Conservation (phyloP, 2,888 invertebrate species). For the Parapristionchus giblindavisi region DNA sequence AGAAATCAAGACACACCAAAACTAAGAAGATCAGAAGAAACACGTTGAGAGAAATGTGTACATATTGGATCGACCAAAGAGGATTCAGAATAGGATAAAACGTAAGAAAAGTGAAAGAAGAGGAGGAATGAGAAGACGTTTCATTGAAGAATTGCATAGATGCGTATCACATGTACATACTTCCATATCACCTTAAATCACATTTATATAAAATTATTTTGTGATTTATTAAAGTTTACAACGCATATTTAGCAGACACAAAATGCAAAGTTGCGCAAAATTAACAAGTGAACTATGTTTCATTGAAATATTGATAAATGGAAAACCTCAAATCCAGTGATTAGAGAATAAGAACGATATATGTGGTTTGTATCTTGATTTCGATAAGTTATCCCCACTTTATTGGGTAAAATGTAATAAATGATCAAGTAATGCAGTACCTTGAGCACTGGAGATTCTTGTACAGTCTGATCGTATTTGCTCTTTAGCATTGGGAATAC, state of each 20-base stretch:
- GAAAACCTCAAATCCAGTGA: too few relatives aligned
- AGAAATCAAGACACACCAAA: too few relatives aligned
- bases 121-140: background rate
- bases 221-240: background rate
- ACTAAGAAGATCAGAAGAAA: background rate
- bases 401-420: too few relatives aligned
- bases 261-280: too few relatives aligned
- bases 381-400: background rate
- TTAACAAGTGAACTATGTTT: too few relatives aligned
- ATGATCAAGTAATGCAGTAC: too few relatives aligned
- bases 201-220: conserved; percentile 2
- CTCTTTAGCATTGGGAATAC: conserved; percentile 64
- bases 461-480: conserved; percentile 67
- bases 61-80: conserved; percentile 22
- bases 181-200: conserved; percentile 63
- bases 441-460: conserved; percentile 63
- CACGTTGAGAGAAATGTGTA: background rate
- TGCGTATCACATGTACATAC: conserved; percentile 68
- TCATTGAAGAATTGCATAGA: conserved; percentile 57
- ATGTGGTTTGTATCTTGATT: background rate
- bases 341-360: conserved; percentile 12
- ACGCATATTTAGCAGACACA: too few relatives aligned
- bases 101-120: conserved; percentile 5
- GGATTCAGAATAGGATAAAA: background rate
- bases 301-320: too few relatives aligned